Conservation (phyloP, 2,113 vertebrate genomes). For the Enhydra lutris region DNA sequence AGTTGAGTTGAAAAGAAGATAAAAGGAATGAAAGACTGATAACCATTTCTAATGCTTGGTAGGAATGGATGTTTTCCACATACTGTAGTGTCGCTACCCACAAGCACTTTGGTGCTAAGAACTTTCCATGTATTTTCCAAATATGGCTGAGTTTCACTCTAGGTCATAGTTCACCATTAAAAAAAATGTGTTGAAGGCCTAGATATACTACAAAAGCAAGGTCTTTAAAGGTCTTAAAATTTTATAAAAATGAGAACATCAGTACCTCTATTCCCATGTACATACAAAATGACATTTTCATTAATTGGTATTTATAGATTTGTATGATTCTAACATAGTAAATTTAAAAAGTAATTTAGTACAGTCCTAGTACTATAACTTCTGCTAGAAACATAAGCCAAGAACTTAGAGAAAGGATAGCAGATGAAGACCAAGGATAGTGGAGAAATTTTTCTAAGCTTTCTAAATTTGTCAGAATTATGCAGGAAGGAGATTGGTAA, state of each 20-base stretch:
- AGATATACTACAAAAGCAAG: neutral
- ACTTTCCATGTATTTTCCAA: constrained; percentile 35
- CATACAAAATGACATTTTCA: neutral
- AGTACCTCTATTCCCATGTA: neutral
- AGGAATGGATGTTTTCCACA: neutral
- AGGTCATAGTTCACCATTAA: constrained; percentile 38
- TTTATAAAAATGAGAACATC: neutral
- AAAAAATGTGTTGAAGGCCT: constrained; percentile 48
- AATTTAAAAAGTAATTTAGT: neutral
- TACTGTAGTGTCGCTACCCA: neutral
- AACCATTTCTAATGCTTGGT: neutral
- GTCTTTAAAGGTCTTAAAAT: constrained; percentile 31
- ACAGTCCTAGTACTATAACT: neutral
- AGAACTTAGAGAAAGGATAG: neutral
- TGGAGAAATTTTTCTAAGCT: neutral
- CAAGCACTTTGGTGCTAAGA: neutral
- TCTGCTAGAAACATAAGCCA: neutral
- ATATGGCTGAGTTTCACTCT: neutral
- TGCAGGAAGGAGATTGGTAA: neutral
- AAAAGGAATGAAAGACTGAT: constrained; percentile 43
- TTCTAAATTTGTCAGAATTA: constrained; percentile 32
- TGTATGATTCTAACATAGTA: neutral
- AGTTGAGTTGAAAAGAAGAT: constrained; percentile 52
- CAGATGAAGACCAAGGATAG: neutral
- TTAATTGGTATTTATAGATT: neutral